Evolutionary conservation across 2,797 vertebrate genomes (phyloP).

Genomic region (Staurois parvus): DNA sequence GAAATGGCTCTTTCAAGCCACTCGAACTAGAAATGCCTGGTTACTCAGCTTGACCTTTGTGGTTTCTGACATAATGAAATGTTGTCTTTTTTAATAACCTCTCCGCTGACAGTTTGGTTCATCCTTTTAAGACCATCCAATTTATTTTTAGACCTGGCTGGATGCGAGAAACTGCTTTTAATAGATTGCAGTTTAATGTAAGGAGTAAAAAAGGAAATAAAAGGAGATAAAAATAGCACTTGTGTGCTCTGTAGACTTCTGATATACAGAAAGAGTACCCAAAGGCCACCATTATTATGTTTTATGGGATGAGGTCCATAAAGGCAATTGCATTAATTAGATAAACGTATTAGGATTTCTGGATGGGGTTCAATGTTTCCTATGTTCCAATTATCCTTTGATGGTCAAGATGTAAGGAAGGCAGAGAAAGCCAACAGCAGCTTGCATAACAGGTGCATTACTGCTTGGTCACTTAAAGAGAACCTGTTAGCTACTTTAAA

Average conservation of each 20-base stretch:
- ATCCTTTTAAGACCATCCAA: background rate
- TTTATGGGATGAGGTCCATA: background rate
- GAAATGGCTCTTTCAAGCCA: slow-evolving; percentile 18
- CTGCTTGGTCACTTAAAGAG: no score
- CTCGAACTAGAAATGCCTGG: slow-evolving; percentile 27
- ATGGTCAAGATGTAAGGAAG: background rate
- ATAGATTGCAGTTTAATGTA: slow-evolving; percentile 8
- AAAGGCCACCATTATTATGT: background rate
- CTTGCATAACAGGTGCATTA: no score
- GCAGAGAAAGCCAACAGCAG: background rate
- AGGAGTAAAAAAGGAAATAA: background rate
- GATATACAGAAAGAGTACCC: background rate
- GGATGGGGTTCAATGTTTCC: background rate
- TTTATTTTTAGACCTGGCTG: slow-evolving; percentile 33
- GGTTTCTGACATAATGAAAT: slow-evolving; percentile 14
- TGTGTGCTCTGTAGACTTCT: background rate
- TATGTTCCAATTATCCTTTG: background rate
- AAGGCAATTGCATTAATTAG: background rate
- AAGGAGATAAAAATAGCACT: background rate
- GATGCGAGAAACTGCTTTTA: slow-evolving; percentile 18
- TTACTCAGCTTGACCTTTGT: slow-evolving; percentile 41
- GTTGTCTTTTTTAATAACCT: slow-evolving; percentile 18
- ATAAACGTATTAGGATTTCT: background rate
- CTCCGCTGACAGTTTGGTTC: slow-evolving; percentile 13
- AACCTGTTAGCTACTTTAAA: no score